Conservation (phyloP, 1,140 invertebrate genomes). For the Homalodisca vitripennis region DNA sequence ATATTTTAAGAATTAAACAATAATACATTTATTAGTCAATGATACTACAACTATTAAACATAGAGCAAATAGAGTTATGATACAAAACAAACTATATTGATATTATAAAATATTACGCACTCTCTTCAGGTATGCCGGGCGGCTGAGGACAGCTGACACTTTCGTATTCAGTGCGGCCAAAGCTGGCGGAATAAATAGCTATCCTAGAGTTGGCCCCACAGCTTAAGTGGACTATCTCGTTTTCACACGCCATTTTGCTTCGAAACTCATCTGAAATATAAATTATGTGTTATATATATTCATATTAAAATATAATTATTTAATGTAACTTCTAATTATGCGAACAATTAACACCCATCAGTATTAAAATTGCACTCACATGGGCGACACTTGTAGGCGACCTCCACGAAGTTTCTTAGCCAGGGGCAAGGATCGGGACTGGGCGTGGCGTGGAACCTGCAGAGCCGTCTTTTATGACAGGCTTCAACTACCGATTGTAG, state of each 20-base stretch:
- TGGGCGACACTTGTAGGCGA: slow-evolving; percentile 91
- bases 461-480: slow-evolving; percentile 85
- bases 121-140: slow-evolving; percentile 79
- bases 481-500: slow-evolving; percentile 89
- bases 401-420: slow-evolving; percentile 82
- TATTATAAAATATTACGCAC: slow-evolving; percentile 62
- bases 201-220: slow-evolving; percentile 80
- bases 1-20: no score
- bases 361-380: no score
- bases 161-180: slow-evolving; percentile 83
- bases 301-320: no score
- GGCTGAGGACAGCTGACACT: slow-evolving; percentile 85
- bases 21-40: no score
- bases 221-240: slow-evolving; percentile 76
- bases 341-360: no score
- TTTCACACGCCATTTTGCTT: slow-evolving; percentile 87
- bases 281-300: no score
- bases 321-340: no score
- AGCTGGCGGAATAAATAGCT: slow-evolving; percentile 86
- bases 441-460: slow-evolving; percentile 80
- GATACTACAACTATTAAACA: no score
- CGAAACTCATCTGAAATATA: slow-evolving; percentile 78
- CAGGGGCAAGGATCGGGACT: slow-evolving; percentile 81
- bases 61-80: no score
- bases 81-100: no score